A percentile compares a stretch with the other conserved stretches of the same genome.
phyloP scores from a whole-genome alignment of 2,113 vertebrate species.

The Oreotragus oreotragus region DNA sequence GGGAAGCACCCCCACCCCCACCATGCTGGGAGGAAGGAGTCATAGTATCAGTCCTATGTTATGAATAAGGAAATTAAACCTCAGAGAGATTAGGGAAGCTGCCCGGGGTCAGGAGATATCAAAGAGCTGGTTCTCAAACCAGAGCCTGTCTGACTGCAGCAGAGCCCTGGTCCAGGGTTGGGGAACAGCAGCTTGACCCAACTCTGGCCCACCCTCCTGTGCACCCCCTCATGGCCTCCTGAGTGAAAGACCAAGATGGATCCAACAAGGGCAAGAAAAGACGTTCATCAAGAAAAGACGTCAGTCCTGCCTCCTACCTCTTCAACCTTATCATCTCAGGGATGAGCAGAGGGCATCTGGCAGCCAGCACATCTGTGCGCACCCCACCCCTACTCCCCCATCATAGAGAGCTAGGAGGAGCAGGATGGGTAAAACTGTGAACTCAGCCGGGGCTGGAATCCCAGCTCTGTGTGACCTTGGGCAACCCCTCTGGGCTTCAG shows the following conservation, averaged over 20 bases:
- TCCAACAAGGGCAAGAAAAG: background rate
- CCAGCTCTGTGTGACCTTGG: background rate
- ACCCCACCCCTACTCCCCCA: fast-evolving
- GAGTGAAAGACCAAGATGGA: background rate
- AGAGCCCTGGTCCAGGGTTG: background rate
- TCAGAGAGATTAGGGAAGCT: background rate
- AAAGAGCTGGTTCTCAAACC: background rate
- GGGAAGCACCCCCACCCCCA: too few relatives aligned
- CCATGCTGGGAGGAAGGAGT: background rate
- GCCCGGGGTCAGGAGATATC: background rate
- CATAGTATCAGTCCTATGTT: background rate
- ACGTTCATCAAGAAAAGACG: too few relatives aligned
- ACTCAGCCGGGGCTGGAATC: background rate
- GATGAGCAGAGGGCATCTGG: background rate
- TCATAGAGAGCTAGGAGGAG: background rate
- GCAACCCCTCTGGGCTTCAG: background rate
- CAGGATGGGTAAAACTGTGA: too few relatives aligned
- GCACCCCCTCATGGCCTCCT: background rate
- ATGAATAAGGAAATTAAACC: background rate
- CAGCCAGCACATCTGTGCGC: background rate
- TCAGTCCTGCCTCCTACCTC: background rate
- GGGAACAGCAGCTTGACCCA: background rate
- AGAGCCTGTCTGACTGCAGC: too few relatives aligned
- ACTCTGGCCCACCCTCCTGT: background rate
- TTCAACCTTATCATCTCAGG: background rate